These are phyloP conservation scores for Hypselothyrea guttata DNA, from an alignment of 2,888 invertebrate species.

Conservation along the genomic window DNA sequence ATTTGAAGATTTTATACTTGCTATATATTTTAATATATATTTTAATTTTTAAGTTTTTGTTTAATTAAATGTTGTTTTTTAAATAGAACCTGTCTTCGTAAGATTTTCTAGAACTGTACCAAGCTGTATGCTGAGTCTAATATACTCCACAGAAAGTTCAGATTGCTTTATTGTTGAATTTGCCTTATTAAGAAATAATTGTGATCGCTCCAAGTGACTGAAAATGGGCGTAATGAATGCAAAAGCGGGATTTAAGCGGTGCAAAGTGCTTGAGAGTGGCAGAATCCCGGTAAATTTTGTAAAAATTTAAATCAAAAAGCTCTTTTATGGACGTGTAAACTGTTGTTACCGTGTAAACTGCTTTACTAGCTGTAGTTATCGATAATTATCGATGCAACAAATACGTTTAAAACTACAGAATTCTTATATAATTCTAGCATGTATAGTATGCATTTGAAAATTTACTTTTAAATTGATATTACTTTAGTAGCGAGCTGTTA, in stretches of 20 bases:
- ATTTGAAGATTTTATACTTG: too few relatives aligned
- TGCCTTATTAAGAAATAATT: constrained; percentile 17
- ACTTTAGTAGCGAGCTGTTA: too few relatives aligned
- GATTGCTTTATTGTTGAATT: constrained; percentile 1
- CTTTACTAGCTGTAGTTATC: not conserved
- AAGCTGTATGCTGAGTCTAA: not conserved
- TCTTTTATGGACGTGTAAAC: too few relatives aligned
- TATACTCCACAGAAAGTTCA: not conserved
- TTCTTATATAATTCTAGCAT: not conserved
- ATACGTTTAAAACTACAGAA: not conserved
- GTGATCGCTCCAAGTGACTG: constrained; percentile 13
- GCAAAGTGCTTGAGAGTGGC: constrained; percentile 15
- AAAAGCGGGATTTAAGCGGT: constrained; percentile 7
- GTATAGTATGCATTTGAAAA: not conserved
- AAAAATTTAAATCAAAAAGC: too few relatives aligned
- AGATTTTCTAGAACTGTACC: too few relatives aligned
- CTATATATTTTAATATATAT: too few relatives aligned
- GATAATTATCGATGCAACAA: too few relatives aligned
- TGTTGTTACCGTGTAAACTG: too few relatives aligned
- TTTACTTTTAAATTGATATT: not conserved
- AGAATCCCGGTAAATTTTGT: too few relatives aligned
- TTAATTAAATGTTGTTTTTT: too few relatives aligned
- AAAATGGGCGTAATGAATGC: not conserved
- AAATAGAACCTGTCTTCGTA: too few relatives aligned
- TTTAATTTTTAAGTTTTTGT: too few relatives aligned